phyloP scores from a whole-genome alignment of 2,888 invertebrate genomes.

The Metallyticus violacea region DNA sequence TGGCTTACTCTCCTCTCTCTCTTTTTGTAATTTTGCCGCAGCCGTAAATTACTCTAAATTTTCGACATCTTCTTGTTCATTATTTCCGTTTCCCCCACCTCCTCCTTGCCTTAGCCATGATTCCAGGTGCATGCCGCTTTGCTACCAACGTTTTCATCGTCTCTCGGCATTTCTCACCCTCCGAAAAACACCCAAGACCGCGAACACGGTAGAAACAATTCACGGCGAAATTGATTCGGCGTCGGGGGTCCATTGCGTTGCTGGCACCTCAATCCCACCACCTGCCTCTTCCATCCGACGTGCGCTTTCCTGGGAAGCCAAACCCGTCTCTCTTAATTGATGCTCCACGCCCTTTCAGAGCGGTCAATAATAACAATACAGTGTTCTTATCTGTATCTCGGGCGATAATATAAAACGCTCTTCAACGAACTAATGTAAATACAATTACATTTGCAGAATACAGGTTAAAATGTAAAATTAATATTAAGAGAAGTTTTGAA shows the following conservation, averaged over 20 bases:
- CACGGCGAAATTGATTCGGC: slow-evolving; percentile 31
- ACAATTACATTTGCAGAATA: too few relatives aligned
- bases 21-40: not conserved
- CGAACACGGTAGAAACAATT: slow-evolving; percentile 31
- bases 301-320: not conserved
- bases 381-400: not conserved
- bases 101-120: not conserved
- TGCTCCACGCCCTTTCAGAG: slow-evolving; percentile 25
- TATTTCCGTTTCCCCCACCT: not conserved
- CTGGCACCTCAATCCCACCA: slow-evolving; percentile 13
- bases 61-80: not conserved
- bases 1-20: not conserved
- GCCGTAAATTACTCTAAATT: not conserved
- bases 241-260: slow-evolving; percentile 29
- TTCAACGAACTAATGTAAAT: too few relatives aligned
- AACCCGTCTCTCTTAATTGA: slow-evolving; percentile 27
- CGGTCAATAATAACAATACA: slow-evolving; percentile 30
- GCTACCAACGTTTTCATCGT: slow-evolving; percentile 10
- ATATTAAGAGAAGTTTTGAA: too few relatives aligned
- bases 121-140: not conserved
- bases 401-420: too few relatives aligned
- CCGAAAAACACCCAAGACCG: slow-evolving; percentile 28
- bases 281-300: slow-evolving; percentile 1
- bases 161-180: slow-evolving; percentile 22
- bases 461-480: too few relatives aligned